Evolutionary conservation across 2,113 vertebrate species (phyloP).

Genomic region (Herpetotheres cachinnans): DNA sequence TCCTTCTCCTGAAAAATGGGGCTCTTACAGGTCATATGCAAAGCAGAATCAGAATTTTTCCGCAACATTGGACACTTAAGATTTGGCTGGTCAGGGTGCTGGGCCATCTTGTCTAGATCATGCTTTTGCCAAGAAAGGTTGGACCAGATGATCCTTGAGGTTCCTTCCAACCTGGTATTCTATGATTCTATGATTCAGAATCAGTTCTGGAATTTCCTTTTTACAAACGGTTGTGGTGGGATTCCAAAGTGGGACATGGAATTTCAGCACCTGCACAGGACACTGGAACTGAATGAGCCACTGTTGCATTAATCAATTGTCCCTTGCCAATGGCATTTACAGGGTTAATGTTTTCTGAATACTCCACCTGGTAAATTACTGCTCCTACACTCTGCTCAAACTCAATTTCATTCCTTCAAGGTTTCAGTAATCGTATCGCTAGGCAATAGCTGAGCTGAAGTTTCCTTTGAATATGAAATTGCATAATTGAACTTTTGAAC

Average conservation of each 20-base stretch:
- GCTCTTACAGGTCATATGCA: background rate
- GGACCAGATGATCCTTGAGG: background rate
- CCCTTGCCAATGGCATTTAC: background rate
- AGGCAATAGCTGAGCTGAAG: conserved; percentile 44
- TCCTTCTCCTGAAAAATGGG: background rate
- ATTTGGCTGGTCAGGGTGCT: background rate
- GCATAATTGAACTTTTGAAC: conserved; percentile 59
- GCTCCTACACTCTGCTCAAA: conserved; percentile 17
- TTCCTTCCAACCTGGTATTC: background rate
- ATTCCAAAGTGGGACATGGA: background rate
- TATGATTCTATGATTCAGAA: background rate
- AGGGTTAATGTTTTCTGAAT: conserved; percentile 46
- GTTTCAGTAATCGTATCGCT: conserved; percentile 36
- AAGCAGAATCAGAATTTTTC: background rate
- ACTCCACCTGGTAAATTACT: conserved; percentile 47
- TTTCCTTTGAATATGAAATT: conserved; percentile 69
- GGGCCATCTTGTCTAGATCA: background rate
- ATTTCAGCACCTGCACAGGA: background rate
- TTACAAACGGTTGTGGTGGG: background rate
- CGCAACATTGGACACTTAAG: background rate
- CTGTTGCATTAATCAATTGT: background rate
- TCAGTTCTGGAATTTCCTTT: background rate
- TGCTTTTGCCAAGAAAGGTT: background rate
- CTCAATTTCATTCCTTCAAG: conserved; percentile 62
- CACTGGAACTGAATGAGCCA: background rate